Evolutionary conservation across 2,888 invertebrate species (phyloP).

Genomic region (Nebria salina): DNA sequence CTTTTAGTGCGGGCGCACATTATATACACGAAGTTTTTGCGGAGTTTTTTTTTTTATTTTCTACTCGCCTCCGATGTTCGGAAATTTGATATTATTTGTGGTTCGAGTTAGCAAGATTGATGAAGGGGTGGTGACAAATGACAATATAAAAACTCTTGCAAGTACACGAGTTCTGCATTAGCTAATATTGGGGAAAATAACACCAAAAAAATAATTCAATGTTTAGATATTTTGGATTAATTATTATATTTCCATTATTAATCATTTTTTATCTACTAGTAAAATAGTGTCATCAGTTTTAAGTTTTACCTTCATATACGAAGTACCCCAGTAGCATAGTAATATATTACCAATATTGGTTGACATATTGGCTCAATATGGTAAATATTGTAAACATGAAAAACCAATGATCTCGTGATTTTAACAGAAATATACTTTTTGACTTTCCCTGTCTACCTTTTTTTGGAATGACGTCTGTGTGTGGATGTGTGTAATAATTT

Average conservation of each 20-base stretch:
- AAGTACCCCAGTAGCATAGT: too few species aligned
- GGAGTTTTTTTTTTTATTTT: background rate
- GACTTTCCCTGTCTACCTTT: too few species aligned
- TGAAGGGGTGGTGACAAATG: background rate
- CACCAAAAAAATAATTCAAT: background rate
- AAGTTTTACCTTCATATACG: too few species aligned
- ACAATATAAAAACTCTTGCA: background rate
- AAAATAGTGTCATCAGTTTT: too few species aligned
- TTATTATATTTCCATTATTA: background rate
- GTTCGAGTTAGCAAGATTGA: background rate
- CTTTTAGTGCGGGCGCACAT: background rate
- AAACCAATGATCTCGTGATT: too few species aligned
- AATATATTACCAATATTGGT: too few species aligned
- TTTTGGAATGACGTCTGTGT: too few species aligned
- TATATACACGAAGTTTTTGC: background rate
- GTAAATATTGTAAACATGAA: too few species aligned
- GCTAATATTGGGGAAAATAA: background rate
- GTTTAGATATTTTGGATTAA: background rate
- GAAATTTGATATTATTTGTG: background rate
- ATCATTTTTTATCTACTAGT: background rate
- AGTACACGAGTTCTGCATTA: background rate
- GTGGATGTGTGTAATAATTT: too few species aligned
- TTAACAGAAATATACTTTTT: too few species aligned
- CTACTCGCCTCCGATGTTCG: background rate
- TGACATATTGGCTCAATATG: too few species aligned